phyloP scores from a whole-genome alignment of 2,797 vertebrate genomes.

The Potorous gilbertii region DNA sequence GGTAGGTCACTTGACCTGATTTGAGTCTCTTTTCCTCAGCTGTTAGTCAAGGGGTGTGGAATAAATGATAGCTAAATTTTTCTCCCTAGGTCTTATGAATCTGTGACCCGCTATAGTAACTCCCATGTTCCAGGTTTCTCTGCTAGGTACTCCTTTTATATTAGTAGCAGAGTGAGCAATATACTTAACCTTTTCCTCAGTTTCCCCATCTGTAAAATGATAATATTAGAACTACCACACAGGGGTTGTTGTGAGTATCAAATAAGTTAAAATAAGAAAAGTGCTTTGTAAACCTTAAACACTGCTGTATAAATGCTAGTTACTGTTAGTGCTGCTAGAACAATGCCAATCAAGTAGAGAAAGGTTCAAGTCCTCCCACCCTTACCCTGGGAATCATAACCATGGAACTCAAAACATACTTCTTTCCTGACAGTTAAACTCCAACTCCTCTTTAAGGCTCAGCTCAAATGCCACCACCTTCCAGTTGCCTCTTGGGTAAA shows the following conservation, averaged over 20 bases:
- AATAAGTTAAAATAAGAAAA: not conserved
- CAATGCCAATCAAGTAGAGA: not conserved
- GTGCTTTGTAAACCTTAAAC: not conserved
- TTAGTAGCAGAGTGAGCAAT: not conserved
- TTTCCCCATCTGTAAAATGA: not conserved
- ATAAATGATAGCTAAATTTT: not conserved
- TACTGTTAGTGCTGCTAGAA: not conserved
- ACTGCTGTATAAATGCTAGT: not conserved
- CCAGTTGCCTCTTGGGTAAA: not conserved
- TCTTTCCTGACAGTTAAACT: not conserved
- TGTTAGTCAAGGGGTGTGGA: not conserved
- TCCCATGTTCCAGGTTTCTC: not conserved
- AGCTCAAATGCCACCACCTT: not conserved
- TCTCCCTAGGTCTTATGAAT: not conserved
- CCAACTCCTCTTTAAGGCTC: not conserved
- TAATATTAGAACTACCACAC: not conserved
- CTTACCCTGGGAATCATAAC: not conserved
- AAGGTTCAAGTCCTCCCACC: not conserved
- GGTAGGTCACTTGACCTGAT: not conserved
- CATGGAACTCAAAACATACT: not conserved
- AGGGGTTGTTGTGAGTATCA: not conserved
- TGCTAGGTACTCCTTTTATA: not conserved
- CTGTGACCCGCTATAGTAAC: not conserved
- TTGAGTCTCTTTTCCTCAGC: not conserved
- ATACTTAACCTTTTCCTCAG: not conserved